Evolutionary conservation across 2,113 vertebrate species (phyloP).

Genomic region (Nothocercus nigrocapillus): DNA sequence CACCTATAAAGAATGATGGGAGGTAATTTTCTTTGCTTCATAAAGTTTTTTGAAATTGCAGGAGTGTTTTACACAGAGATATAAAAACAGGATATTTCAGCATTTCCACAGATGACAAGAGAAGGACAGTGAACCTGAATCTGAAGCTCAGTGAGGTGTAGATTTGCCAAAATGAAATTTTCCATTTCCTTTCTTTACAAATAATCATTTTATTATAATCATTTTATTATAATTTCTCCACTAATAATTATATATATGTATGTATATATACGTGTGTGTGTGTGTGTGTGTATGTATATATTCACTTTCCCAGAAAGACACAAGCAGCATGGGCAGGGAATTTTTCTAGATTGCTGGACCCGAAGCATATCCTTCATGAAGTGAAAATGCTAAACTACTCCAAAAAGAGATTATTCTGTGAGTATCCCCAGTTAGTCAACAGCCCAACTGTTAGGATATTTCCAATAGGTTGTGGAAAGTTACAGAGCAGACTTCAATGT

Average conservation of each 20-base stretch:
- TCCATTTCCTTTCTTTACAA: not conserved
- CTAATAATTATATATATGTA: not conserved
- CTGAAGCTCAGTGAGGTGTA: not conserved
- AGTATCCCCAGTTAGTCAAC: not conserved
- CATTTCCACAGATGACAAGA: not conserved
- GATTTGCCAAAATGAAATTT: not conserved
- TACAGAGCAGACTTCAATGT: not conserved
- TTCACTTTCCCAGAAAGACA: constrained; percentile 28
- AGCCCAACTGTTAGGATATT: not conserved
- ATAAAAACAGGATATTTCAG: not conserved
- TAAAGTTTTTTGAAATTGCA: not conserved
- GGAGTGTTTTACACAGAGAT: not conserved
- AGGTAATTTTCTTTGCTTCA: not conserved
- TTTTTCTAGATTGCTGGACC: constrained; percentile 7
- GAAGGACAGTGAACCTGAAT: not conserved
- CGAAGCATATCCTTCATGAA: not conserved
- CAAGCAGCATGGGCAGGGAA: not conserved
- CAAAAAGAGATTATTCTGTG: not conserved
- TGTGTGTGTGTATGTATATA: not conserved
- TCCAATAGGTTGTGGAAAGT: not conserved
- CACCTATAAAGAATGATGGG: not conserved
- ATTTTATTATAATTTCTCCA: constrained; percentile 18
- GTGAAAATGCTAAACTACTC: not conserved
- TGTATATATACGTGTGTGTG: too few species aligned
- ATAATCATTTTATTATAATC: constrained; percentile 5